Conservation (phyloP, 2,113 vertebrate genomes). For the Aramus guarauna region DNA sequence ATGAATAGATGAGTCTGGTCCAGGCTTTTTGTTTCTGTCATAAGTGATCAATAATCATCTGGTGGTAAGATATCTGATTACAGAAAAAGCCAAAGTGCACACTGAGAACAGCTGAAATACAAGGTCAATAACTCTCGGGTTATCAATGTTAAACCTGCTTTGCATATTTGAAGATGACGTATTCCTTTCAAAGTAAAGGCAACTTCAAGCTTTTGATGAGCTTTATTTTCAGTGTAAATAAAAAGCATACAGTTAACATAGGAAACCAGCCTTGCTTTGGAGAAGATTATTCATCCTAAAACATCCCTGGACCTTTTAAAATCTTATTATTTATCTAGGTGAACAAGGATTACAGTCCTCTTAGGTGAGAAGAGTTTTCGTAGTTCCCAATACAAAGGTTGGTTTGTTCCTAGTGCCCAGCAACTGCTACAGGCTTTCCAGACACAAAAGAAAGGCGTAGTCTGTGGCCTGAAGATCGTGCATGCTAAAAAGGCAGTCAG, state of each 20-base stretch:
- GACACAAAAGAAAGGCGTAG: slow-evolving; percentile 68
- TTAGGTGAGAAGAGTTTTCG: slow-evolving; percentile 18
- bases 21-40: slow-evolving; percentile 48
- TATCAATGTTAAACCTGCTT: slow-evolving; percentile 16
- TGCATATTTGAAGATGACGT: slow-evolving; percentile 39
- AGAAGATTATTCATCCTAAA: background rate
- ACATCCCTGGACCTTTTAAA: background rate
- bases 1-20: slow-evolving; percentile 26
- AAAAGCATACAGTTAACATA: background rate
- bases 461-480: slow-evolving; percentile 61
- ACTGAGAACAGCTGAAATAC: slow-evolving; percentile 27
- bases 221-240: background rate
- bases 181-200: slow-evolving; percentile 38
- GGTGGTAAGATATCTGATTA: slow-evolving; percentile 52
- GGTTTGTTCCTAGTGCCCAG: slow-evolving; percentile 28
- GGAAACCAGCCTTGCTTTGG: background rate
- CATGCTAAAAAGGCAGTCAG: slow-evolving; percentile 61
- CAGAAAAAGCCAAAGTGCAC: slow-evolving; percentile 48
- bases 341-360: background rate
- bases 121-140: slow-evolving; percentile 45
- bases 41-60: slow-evolving; percentile 54
- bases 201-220: slow-evolving; percentile 28
- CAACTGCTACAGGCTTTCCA: slow-evolving; percentile 52
- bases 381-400: background rate
- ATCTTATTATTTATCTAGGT: background rate